Base-by-base conservation (phyloP, 2,113 vertebrate genomes). In the Lagenorhynchus albirostris region DNA sequence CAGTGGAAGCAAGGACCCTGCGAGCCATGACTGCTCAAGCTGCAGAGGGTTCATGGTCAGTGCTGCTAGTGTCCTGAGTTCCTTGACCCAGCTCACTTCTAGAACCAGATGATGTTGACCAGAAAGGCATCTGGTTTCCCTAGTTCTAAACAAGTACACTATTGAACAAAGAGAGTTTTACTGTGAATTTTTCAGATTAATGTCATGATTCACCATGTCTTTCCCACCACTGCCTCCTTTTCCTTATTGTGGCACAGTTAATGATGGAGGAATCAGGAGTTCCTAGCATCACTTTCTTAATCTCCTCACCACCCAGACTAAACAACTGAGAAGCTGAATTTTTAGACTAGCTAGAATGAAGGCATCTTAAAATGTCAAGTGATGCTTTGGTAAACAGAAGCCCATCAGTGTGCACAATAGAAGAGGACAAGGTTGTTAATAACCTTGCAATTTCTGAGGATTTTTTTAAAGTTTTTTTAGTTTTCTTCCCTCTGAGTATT, bases 401-500 rank as follows among this genome's bases (percentile, higher is more conserved):
- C 12, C 29, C 23, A 33, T 31, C 8, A 6, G 4, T 53, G 5
- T 82, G 20, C 21, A 25, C 23, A 50, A 71, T 5, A 60, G 36
- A 96, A 81, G 60, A 86, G 63, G 95, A 91, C 12, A 74, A 2
- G 2, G 29, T 68, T 71, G 62, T 65, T 86, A 53, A 25, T 62
- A 47, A 47, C 21, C 38, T 76, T 50, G 26, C 5, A 65, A 23
- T 70, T 97, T 73, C 79, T 92, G 29, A 67, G 65, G 44, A 77
- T 47, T 70, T 67, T 71, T 58, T 18, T 1, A 20, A 15, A 90
- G 44, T 36, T 62, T 74, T 84, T 81, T 91, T 73, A 17, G 11
- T 71, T 86, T 87, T 97, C 60, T 94, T 84, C 14, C 15, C 83
- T 85, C 73, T 93, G 33, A 36, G n/a, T 81, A 91, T 85, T 94